Conservation (phyloP, 2,113 vertebrate genomes). For the Ovis aries region DNA sequence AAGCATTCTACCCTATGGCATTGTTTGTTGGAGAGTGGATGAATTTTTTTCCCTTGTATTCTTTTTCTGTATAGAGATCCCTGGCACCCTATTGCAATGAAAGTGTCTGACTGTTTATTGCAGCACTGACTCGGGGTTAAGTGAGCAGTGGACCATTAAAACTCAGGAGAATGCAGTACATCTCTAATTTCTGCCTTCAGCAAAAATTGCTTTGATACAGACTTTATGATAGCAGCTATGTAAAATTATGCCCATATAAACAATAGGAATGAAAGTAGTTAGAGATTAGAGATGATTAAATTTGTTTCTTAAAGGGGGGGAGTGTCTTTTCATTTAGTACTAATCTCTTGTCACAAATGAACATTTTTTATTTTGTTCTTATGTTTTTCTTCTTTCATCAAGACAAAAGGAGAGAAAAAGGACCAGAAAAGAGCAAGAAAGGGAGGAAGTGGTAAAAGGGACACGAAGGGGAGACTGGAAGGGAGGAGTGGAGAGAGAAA, state of each 20-base stretch:
- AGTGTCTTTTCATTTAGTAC: not conserved
- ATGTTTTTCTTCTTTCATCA: not conserved
- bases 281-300: not conserved
- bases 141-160: constrained; percentile 36
- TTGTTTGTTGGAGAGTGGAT: not conserved
- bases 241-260: not conserved
- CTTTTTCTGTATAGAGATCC: constrained; percentile 52
- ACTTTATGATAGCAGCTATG: not conserved
- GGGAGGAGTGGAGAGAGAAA: not conserved
- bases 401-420: not conserved
- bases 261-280: not conserved
- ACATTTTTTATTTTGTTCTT: not conserved
- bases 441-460: not conserved
- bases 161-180: not conserved
- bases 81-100: not conserved
- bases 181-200: not conserved
- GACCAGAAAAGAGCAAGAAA: not conserved
- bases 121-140: not conserved
- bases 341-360: not conserved
- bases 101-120: not conserved
- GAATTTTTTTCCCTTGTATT: constrained; percentile 46
- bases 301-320: not conserved
- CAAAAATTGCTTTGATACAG: not conserved
- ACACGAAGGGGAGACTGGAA: not conserved
- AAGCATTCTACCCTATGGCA: not conserved